Conservation (phyloP, 2,888 invertebrate species). For the Chalcosyrphus nemorum region DNA sequence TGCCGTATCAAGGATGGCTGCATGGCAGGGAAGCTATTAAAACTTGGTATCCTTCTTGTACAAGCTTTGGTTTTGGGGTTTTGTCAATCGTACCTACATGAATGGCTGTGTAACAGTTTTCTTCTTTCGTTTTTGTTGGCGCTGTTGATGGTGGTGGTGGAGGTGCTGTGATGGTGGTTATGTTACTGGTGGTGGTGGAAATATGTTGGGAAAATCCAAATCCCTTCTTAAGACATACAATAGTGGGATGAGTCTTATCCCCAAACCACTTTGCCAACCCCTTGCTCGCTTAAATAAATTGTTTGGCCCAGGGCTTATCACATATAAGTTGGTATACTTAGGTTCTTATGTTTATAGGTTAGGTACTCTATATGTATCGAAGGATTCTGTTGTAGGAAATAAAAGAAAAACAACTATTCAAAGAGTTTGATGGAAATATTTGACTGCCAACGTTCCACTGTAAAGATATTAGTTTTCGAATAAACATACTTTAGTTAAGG, state of each 20-base stretch:
- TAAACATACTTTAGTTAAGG: too few species aligned
- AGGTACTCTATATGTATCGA: slow-evolving; percentile 15
- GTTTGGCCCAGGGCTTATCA: slow-evolving; percentile 70
- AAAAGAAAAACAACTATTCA: neutral
- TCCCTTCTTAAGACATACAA: slow-evolving; percentile 49
- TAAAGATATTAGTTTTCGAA: slow-evolving; percentile 10
- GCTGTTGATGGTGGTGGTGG: neutral
- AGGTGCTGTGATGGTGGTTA: neutral
- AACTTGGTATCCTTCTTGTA: slow-evolving; percentile 73
- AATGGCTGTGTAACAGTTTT: slow-evolving; percentile 61
- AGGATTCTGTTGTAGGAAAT: slow-evolving; percentile 1
- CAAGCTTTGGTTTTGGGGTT: slow-evolving; percentile 71
- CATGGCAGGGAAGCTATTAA: slow-evolving; percentile 66
- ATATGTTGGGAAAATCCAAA: slow-evolving; percentile 57
- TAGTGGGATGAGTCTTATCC: slow-evolving; percentile 42
- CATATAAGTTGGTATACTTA: slow-evolving; percentile 64
- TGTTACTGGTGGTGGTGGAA: neutral
- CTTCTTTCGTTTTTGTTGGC: slow-evolving; percentile 49
- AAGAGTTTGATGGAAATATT: neutral
- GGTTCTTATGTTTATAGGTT: slow-evolving; percentile 41
- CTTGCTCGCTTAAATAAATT: slow-evolving; percentile 62
- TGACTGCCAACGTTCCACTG: neutral
- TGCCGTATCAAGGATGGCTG: slow-evolving; percentile 63
- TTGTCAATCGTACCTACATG: slow-evolving; percentile 69
- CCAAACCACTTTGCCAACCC: slow-evolving; percentile 2